Base-by-base conservation (phyloP, 2,113 vertebrate species). In the Alectura lathami region DNA sequence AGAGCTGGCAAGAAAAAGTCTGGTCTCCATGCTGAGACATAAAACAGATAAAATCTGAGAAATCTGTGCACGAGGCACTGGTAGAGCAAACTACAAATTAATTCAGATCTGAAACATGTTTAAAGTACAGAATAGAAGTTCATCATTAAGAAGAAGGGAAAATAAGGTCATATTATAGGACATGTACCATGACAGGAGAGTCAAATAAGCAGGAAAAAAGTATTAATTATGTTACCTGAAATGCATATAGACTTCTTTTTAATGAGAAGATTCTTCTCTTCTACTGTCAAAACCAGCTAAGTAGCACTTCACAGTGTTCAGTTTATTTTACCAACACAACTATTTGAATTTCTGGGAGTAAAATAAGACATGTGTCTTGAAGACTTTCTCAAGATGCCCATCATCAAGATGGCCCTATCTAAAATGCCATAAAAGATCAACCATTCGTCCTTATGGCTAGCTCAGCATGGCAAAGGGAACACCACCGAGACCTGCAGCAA, bases 71-170 rank as follows among this genome's bases (percentile, higher is more conserved):
- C 50, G 45, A 81, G 54, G 68, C 74, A 60, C 9, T 36, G 81
- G 42, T n/a, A 84, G 51, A 69, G 64, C 93, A 45, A 84, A 64
- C 14, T 73, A 68, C 34, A 72, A 88, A 92, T 72, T 72, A 50
- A 74, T 81, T 84, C 53, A 92, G 56, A 82, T 53, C 9, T 45
- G 40, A 86, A 81, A 3, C 16, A 74, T 78, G 22, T 51, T 88
- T 72, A 67, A 94, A 84, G 53, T 57, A 63, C 22, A 34, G 48
- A 84, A 68, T 3, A 18, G 51, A 89, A 75, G 68, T 59, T 83
- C 34, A 77, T 73, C 30, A 72, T 57, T 66, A 79, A 86, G 43
- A 87, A 67, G 51, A 84, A 50, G 9, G 20, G 32, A 83, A 95
- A 89, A 80, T 62, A 69, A 73, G 56, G 80, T 81, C 40, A 16